Percentiles rank a stretch among this genome's conserved stretches.
These are phyloP conservation scores for Smittia aterrima DNA, from an alignment of 2,888 invertebrate genomes.

Conservation along the genomic window DNA sequence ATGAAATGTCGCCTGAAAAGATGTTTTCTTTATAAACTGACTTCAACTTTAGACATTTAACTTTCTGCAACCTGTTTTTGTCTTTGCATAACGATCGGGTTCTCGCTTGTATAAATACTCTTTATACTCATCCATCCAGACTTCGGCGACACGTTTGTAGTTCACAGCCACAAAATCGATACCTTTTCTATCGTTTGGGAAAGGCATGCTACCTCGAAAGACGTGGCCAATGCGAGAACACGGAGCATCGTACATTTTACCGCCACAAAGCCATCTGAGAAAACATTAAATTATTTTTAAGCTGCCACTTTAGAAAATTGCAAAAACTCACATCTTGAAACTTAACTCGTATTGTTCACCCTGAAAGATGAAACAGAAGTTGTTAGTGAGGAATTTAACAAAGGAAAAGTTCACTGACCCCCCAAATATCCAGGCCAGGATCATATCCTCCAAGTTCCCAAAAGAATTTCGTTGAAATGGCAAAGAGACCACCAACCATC, in stretches of 20 bases:
- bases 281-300: neutral
- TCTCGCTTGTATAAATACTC: conserved; percentile 76
- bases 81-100: conserved; percentile 65
- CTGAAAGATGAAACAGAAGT: too few species aligned
- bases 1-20: conserved; percentile 73
- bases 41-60: too few species aligned
- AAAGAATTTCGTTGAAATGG: conserved; percentile 86
- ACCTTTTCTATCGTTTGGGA: conserved; percentile 78
- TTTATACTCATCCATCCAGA: conserved; percentile 99
- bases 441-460: conserved; percentile 96
- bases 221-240: conserved; percentile 92
- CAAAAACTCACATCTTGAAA: conserved; percentile 74
- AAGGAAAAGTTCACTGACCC: conserved; percentile 46
- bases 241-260: conserved; percentile 85
- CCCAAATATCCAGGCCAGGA: conserved; percentile 85
- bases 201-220: conserved; percentile 80
- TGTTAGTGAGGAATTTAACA: neutral
- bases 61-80: conserved; percentile 47
- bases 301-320: conserved; percentile 46
- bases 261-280: conserved; percentile 82
- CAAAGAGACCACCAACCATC: conserved; percentile 94
- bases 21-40: conserved; percentile 55
- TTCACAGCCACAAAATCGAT: conserved; percentile 57
- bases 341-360: conserved; percentile 94
- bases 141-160: conserved; percentile 88